Evolutionary conservation across 92 coral and sea anemone species (phyloP).

Genomic region (Porites rus): DNA sequence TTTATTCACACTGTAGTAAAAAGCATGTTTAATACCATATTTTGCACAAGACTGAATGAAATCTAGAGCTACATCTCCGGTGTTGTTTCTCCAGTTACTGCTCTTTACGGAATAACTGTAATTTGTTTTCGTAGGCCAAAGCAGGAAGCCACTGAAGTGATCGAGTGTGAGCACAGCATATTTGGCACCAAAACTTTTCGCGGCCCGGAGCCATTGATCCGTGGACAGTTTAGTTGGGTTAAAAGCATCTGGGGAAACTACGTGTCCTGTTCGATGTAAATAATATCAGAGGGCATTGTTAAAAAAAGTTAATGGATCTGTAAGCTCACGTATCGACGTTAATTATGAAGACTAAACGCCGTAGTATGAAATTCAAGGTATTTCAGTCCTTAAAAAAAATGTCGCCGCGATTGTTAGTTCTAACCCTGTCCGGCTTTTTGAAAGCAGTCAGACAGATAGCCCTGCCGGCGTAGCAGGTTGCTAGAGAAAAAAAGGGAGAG

Average conservation of each 20-base stretch:
- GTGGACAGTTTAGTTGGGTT: slow-evolving; percentile 76
- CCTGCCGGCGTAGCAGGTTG: too few relatives aligned
- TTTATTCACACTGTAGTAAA: slow-evolving; percentile 72
- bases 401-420: too few relatives aligned
- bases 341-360: too few relatives aligned
- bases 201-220: slow-evolving; percentile 80
- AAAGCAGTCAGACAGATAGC: too few relatives aligned
- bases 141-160: slow-evolving; percentile 83
- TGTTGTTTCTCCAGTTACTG: slow-evolving; percentile 77
- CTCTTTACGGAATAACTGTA: slow-evolving; percentile 77
- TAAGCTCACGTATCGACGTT: too few relatives aligned
- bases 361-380: too few relatives aligned
- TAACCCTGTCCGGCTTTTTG: too few relatives aligned
- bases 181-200: slow-evolving; percentile 82
- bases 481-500: too few relatives aligned
- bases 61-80: slow-evolving; percentile 75
- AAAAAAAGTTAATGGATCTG: too few relatives aligned
- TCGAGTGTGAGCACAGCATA: slow-evolving; percentile 76
- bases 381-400: too few relatives aligned
- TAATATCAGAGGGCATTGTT: background rate
- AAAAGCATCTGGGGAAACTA: slow-evolving; percentile 67
- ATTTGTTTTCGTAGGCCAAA: slow-evolving; percentile 75
- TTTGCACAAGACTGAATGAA: slow-evolving; percentile 73
- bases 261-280: slow-evolving; percentile 45
- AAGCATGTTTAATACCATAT: slow-evolving; percentile 66